These are phyloP conservation scores for Magallana gigas DNA, from an alignment of 1,140 invertebrate species.

Conservation along the genomic window DNA sequence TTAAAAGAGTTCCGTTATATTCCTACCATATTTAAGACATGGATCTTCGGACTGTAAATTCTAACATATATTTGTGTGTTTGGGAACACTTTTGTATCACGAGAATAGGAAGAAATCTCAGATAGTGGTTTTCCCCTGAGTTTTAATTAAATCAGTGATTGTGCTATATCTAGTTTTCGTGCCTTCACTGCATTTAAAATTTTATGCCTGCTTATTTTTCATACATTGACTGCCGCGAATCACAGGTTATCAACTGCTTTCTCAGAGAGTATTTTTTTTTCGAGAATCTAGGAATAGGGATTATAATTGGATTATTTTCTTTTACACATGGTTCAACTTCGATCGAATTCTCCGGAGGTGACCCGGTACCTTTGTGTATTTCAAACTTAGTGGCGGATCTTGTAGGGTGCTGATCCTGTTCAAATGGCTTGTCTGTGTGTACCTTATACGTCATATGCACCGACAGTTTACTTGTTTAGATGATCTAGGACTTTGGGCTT, in stretches of 20 bases:
- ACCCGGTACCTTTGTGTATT: background rate
- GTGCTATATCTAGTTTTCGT: conserved; percentile 21
- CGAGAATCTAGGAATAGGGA: background rate
- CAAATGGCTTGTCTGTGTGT: background rate
- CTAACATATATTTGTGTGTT: background rate
- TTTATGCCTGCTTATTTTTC: conserved; percentile 22
- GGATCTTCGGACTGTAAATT: too few species aligned
- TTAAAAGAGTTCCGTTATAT: too few species aligned
- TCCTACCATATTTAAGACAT: background rate
- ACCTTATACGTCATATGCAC: background rate
- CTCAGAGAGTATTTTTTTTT: background rate
- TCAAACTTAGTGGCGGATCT: conserved; percentile 20
- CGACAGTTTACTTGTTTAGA: background rate
- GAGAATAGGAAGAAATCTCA: background rate
- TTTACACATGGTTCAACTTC: background rate
- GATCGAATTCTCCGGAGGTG: background rate
- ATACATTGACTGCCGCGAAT: background rate
- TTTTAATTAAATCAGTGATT: conserved; percentile 14
- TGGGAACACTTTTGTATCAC: background rate
- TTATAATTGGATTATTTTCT: background rate
- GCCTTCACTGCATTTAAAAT: conserved; percentile 30
- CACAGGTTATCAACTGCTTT: background rate
- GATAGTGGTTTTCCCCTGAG: conserved; percentile 8
- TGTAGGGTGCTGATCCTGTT: background rate
- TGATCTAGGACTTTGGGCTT: background rate